Conservation (phyloP, 1,140 invertebrate genomes). For the Rhopalosiphum maidis region DNA sequence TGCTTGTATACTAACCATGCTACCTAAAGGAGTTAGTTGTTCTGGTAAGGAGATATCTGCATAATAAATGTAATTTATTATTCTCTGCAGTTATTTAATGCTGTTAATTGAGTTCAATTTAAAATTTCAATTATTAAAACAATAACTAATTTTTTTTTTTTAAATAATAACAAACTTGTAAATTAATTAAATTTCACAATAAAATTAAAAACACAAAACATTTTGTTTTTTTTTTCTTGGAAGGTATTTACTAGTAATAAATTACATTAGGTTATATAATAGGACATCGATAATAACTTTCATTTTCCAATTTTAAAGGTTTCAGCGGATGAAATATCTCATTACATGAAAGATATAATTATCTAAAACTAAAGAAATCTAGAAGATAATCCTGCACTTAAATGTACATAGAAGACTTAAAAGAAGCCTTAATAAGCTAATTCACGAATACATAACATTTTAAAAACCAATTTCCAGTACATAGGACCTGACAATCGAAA, state of each 20-base stretch:
- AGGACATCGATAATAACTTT: neutral
- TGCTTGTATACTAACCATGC: neutral
- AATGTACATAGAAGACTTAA: neutral
- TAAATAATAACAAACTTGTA: neutral
- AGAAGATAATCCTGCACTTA: neutral
- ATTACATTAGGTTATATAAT: neutral
- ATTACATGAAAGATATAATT: neutral
- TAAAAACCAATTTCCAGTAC: neutral
- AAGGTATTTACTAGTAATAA: neutral
- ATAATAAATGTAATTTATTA: slow-evolving; percentile 30
- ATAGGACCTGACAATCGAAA: neutral
- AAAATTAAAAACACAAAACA: neutral
- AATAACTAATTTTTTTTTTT: neutral
- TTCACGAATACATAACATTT: neutral
- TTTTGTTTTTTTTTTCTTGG: neutral
- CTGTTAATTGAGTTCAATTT: neutral
- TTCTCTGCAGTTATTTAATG: neutral
- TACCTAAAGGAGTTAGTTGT: neutral
- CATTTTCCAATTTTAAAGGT: neutral
- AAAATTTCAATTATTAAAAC: neutral
- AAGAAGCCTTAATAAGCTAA: neutral
- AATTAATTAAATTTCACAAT: neutral
- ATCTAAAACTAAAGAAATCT: neutral
- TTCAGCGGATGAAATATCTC: neutral
- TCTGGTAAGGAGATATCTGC: neutral